Evolutionary conservation across 2,797 vertebrate species (phyloP).

Genomic region (Aldrovandia affinis): DNA sequence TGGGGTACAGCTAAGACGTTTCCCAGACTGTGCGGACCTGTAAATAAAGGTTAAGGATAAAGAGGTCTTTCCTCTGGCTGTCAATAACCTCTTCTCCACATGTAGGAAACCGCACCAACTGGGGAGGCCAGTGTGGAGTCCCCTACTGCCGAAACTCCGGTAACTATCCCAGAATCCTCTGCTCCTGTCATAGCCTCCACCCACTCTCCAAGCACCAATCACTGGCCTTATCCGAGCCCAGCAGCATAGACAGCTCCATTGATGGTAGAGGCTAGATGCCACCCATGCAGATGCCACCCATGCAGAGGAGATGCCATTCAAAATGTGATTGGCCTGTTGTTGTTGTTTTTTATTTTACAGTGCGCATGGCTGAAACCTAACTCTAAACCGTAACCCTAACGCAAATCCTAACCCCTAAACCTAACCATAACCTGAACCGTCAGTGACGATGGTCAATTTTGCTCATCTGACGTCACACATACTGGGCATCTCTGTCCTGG

Average conservation of each 20-base stretch:
- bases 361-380: too few species aligned
- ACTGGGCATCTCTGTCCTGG: too few species aligned
- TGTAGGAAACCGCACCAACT: constrained; percentile 48
- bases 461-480: too few species aligned
- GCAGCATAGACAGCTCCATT: not conserved
- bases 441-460: too few species aligned
- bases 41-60: not conserved
- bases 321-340: too few species aligned
- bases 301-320: too few species aligned
- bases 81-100: constrained; percentile 35
- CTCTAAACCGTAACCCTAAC: too few species aligned
- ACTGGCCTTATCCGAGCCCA: not conserved
- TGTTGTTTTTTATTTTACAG: too few species aligned
- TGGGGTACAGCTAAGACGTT: not conserved
- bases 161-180: constrained; percentile 45
- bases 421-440: too few species aligned
- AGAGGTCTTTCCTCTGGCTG: not conserved
- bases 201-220: not conserved
- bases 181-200: constrained; percentile 9
- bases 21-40: not conserved
- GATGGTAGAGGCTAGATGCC: constrained; percentile 27
- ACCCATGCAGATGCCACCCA: constrained; percentile 34
- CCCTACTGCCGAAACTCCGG: constrained; percentile 53
- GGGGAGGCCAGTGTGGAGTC: constrained; percentile 52
- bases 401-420: too few species aligned